Base-by-base conservation (phyloP, 2,113 vertebrate genomes). In the Centropristis striata region DNA sequence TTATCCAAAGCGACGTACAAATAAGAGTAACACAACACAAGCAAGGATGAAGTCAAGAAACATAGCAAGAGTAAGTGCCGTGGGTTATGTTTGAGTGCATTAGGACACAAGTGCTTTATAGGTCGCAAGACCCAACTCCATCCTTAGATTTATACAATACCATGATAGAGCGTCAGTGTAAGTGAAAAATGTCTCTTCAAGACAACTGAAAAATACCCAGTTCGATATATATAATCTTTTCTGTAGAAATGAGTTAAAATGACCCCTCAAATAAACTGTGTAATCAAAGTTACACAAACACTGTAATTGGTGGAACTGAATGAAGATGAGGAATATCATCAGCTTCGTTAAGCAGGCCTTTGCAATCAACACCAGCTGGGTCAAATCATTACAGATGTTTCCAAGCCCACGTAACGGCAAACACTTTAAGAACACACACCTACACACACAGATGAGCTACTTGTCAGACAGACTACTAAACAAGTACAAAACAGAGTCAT, bases 321-420 rank as follows among this genome's bases (percentile, higher is more conserved):
- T 63, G 21, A 60, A 10, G 71, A 71, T 36, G 51, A 71, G 51
- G 53, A 70, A 70, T 59, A 66, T 54, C 21, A 32, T 64, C 27
- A 49, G 44, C 8, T 51, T 21, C 2, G 51, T 75, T 49, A 41
- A 2, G 47, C 53, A 41, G 60, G 47, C 25, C 32, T 11, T 46
- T 28, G 53, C 53, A 47, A 51, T 36, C 12, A 42, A n/a, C 20
- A 53, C 7, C 23, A 47, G 28, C 13, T 18, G 72, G 37, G 46
- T 73, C 32, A 75, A 18, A 74, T 44, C 42, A 32, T 4, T 32
- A 32, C 32, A 32, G 32, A n/a, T n/a, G n/a, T n/a, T n/a, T n/a
- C n/a, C n/a, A n/a, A n/a, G n/a, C n/a, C n/a, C n/a, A n/a, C n/a
- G n/a, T n/a, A n/a, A n/a, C n/a, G n/a, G n/a, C n/a, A n/a, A n/a